These are phyloP conservation scores for Pao palembangensis DNA, from an alignment of 2,113 vertebrate genomes.

Conservation along the genomic window DNA sequence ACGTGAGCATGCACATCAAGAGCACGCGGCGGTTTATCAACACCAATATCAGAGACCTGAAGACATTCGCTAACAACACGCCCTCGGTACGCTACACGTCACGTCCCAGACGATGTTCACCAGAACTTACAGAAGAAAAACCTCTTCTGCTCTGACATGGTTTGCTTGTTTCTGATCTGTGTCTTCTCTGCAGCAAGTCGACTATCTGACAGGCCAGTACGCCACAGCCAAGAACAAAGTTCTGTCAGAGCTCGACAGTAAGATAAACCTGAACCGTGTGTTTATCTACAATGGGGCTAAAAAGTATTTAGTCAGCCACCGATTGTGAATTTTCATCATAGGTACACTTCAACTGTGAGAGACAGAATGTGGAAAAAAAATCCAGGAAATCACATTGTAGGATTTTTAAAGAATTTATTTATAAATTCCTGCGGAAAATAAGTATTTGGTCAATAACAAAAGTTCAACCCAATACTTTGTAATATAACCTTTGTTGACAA, in stretches of 20 bases:
- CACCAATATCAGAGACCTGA: slow-evolving; percentile 90
- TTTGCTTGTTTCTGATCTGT: slow-evolving; percentile 10
- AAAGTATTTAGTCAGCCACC: too few relatives aligned
- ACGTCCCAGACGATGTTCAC: too few relatives aligned
- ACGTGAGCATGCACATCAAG: slow-evolving; percentile 79
- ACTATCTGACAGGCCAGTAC: slow-evolving; percentile 85
- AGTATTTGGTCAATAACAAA: too few relatives aligned
- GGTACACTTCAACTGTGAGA: too few relatives aligned
- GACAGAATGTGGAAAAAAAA: too few relatives aligned
- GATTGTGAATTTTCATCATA: too few relatives aligned
- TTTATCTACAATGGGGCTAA: too few relatives aligned
- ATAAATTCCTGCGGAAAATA: too few relatives aligned
- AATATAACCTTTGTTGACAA: too few relatives aligned
- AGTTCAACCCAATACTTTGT: too few relatives aligned
- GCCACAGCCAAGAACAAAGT: slow-evolving; percentile 86
- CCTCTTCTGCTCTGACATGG: slow-evolving; percentile 2
- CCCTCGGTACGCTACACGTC: slow-evolving; percentile 76
- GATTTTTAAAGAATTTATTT: too few relatives aligned
- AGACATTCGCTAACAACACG: slow-evolving; percentile 79
- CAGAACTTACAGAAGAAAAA: neutral
- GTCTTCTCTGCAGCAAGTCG: slow-evolving; percentile 82
- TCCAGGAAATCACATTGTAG: too few relatives aligned
- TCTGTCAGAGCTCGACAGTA: slow-evolving; percentile 87
- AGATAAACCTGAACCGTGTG: slow-evolving; percentile 57
- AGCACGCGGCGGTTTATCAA: slow-evolving; percentile 80